Percentiles rank a stretch among this genome's conserved stretches.
Conservation (phyloP, 2,888 invertebrate species). For the Diabrotica balteata region DNA sequence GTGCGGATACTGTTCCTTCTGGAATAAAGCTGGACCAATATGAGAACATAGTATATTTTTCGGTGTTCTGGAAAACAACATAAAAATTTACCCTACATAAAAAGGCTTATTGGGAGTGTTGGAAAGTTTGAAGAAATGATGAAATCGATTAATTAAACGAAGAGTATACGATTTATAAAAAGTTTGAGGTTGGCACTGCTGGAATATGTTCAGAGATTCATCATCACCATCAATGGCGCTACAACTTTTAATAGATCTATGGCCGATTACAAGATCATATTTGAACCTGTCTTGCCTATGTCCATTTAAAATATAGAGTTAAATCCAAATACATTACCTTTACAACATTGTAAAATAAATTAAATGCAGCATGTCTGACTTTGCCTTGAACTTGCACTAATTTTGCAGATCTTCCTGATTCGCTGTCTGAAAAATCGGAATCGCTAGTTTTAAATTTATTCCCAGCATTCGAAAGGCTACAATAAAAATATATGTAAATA, state of each 20-base stretch:
- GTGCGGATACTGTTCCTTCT: constrained; percentile 60
- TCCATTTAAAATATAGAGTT: neutral
- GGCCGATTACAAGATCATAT: no score
- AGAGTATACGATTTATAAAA: no score
- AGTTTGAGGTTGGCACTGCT: no score
- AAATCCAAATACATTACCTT: constrained; percentile 59
- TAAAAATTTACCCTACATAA: no score
- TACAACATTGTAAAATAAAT: constrained; percentile 66
- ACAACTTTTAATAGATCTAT: no score
- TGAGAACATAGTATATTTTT: constrained; percentile 74
- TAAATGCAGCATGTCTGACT: constrained; percentile 72
- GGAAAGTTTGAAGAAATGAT: no score
- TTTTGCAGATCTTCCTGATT: constrained; percentile 59
- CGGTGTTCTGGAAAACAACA: constrained; percentile 62
- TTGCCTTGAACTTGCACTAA: constrained; percentile 62
- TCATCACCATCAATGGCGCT: no score
- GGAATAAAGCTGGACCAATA: constrained; percentile 82
- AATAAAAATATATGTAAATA: constrained; percentile 10
- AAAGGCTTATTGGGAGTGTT: no score
- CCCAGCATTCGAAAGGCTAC: constrained; percentile 17
- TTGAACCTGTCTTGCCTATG: no score
- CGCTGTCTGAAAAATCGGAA: constrained; percentile 73
- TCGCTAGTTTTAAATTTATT: constrained; percentile 65
- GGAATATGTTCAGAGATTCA: no score
- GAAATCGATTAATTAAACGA: no score